phyloP scores from a whole-genome alignment of 2,888 invertebrate genomes.

The Ganaspis brasiliensis region DNA sequence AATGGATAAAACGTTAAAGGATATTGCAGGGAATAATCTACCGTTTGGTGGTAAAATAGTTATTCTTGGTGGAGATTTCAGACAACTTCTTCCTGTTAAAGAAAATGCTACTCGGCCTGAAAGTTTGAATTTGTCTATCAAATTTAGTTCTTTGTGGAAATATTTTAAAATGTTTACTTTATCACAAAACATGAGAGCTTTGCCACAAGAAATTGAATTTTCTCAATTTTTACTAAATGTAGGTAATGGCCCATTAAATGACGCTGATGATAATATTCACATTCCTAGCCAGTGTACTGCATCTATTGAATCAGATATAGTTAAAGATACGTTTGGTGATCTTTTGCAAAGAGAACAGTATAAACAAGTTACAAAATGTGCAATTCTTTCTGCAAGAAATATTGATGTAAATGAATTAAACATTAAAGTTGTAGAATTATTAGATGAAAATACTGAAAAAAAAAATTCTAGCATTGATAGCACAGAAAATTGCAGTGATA shows the following conservation, averaged over 20 bases:
- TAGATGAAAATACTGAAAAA: neutral
- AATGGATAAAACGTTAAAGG: too few species aligned
- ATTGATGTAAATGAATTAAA: conserved; percentile 18
- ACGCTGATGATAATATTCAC: conserved; percentile 47
- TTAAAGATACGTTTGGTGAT: conserved; percentile 52
- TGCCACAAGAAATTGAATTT: too few species aligned
- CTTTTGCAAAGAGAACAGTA: conserved; percentile 51
- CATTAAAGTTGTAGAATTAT: conserved; percentile 14
- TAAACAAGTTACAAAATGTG: conserved; percentile 47
- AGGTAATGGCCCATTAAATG: too few species aligned
- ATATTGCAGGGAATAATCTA: conserved; percentile 39
- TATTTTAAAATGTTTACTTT: conserved; percentile 41
- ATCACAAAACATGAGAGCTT: conserved; percentile 44
- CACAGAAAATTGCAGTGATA: conserved; percentile 31
- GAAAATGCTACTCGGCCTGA: conserved; percentile 45
- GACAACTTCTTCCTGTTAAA: conserved; percentile 48
- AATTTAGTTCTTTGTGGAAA: conserved; percentile 22
- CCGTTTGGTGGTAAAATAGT: conserved; percentile 50
- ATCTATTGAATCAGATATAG: conserved; percentile 49
- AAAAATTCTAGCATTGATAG: conserved; percentile 45
- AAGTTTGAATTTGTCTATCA: conserved; percentile 51
- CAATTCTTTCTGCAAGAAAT: conserved; percentile 40
- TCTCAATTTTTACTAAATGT: conserved; percentile 50
- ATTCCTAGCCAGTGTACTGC: conserved; percentile 49
- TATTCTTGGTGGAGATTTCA: too few species aligned